These are phyloP conservation scores for Scomberomorus guttatus DNA, from an alignment of 2,797 vertebrate genomes.

Conservation along the genomic window DNA sequence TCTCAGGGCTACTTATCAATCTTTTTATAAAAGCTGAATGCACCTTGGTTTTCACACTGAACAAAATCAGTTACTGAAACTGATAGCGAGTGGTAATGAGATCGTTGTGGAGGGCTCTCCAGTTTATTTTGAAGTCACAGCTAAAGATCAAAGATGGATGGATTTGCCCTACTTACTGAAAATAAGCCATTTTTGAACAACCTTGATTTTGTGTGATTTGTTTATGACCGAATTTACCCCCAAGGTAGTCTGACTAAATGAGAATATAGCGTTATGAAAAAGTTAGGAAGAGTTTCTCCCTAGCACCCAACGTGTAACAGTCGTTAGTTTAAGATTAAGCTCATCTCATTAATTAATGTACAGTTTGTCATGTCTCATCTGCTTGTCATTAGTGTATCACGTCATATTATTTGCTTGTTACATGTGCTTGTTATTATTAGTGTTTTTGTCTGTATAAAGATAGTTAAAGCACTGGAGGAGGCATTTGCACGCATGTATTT, in stretches of 20 bases:
- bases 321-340: too few species aligned
- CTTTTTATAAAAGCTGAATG: conserved; percentile 1
- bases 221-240: not conserved
- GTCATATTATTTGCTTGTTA: too few species aligned
- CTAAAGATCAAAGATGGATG: not conserved
- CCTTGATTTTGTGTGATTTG: too few species aligned
- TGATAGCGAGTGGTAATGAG: not conserved
- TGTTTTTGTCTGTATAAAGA: too few species aligned
- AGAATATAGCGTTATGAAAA: too few species aligned
- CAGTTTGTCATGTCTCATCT: not conserved
- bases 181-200: not conserved
- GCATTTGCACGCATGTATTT: not conserved
- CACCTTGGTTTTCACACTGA: conserved; percentile 1
- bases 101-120: not conserved
- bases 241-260: too few species aligned
- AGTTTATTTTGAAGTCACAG: conserved; percentile 10
- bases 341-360: too few species aligned
- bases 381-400: too few species aligned
- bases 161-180: not conserved
- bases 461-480: too few species aligned
- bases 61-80: conserved; percentile 19
- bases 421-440: too few species aligned
- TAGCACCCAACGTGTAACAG: too few species aligned
- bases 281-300: too few species aligned
- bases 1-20: conserved; percentile 16